Percentiles rank a stretch among this genome's conserved stretches.
phyloP scores from a whole-genome alignment of 2,113 vertebrate species.

The Heptranchias perlo region DNA sequence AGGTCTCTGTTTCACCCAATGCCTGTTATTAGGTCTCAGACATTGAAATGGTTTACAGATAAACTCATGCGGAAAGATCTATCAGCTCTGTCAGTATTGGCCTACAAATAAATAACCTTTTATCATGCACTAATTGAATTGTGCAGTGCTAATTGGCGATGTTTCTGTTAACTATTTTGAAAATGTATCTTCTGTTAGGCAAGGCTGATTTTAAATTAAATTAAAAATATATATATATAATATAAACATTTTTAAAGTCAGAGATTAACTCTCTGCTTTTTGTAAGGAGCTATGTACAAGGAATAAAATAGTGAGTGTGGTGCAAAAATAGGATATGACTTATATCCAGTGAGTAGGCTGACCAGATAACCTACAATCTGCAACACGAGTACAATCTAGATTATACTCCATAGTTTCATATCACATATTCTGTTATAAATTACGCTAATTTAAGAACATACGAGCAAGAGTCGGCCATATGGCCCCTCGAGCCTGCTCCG shows the following conservation, averaged over 20 bases:
- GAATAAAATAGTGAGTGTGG: not conserved
- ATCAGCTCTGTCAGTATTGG: not conserved
- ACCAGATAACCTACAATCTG: not conserved
- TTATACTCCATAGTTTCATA: not conserved
- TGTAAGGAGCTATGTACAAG: too few relatives aligned
- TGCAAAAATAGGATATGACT: not conserved
- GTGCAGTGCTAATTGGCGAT: not conserved
- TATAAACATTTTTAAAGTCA: not conserved
- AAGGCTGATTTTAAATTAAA: not conserved
- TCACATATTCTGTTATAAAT: not conserved
- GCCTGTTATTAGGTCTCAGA: not conserved
- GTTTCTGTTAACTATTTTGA: not conserved
- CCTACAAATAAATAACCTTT: not conserved
- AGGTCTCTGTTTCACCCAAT: not conserved
- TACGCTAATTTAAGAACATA: not conserved
- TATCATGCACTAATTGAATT: not conserved
- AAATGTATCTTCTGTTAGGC: not conserved
- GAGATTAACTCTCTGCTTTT: not conserved
- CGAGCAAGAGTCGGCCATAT: too few relatives aligned
- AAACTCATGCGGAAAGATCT: not conserved
- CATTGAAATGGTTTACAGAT: not conserved
- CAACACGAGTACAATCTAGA: not conserved
- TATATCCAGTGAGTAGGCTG: not conserved
- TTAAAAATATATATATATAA: not conserved
- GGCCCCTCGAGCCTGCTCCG: too few relatives aligned